Base-by-base conservation (phyloP, 2,797 vertebrate genomes). In the Chlorospingus flavigularis region DNA sequence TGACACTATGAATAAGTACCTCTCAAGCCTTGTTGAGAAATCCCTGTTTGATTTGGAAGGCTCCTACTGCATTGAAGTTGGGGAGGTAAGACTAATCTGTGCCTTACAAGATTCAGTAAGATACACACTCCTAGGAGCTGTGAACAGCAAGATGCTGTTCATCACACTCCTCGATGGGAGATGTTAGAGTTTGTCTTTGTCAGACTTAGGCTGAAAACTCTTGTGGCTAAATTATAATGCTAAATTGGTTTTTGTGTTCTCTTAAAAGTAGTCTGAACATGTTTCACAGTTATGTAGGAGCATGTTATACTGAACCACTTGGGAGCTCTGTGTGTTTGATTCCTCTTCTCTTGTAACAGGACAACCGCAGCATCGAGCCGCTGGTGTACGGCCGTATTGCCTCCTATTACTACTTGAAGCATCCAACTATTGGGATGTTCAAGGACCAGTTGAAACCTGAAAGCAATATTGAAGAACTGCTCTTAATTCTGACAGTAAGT, bases 321-420 rank as follows among this genome's bases (percentile, higher is more conserved):
- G 40, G 76, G 45, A 91, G 23, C 60, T 68, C 16, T 20, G 7
- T 20, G 7, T 66, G 26, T 95, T 66, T 82, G 83, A 66, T 94
- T 89, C 66, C 60, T 91, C 43, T 23, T 12, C 40, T 45, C 87
- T 95, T 67, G 33, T 68, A 75, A 61, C 92, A 99, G 99, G 99
- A 99, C 60, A 98, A 98, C 77, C 98, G 97, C 63, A 98, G 97
- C 75, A 99, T 99, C 31, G 98, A 99, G 62, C 98, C 99, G 3
- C 97, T 98, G 86, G 98, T 98, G 0, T 98, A 98, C 0, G 99
- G 99, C 18, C 98, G 99, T 28, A 99, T 99, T 61, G 97, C 98
- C 47, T 99, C 99, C 73, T 99, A 99, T 92, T 99, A 99, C 96
- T 99, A 99, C 97, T 95, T 99, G 98, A 99, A 98, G 88, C 99